Evolutionary conservation across 2,113 vertebrate species (phyloP).

Genomic region (Eulemur rufifrons): DNA sequence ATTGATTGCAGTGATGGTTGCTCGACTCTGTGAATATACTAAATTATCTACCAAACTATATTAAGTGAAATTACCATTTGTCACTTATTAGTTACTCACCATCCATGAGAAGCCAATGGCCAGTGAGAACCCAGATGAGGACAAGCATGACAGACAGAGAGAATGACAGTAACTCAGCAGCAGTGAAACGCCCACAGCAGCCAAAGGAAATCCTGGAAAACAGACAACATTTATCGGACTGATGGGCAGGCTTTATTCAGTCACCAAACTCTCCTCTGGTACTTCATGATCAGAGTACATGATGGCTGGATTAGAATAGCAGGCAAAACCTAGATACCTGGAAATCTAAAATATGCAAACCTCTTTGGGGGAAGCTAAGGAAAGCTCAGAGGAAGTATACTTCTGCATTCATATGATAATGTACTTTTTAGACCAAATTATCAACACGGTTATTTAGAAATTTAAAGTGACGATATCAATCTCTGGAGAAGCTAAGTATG

Average conservation of each 20-base stretch:
- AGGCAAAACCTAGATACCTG: neutral
- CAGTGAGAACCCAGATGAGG: constrained; percentile 99
- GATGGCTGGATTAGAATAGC: neutral
- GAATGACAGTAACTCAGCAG: constrained; percentile 97
- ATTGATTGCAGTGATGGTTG: neutral
- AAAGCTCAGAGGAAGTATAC: neutral
- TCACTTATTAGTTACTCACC: constrained; percentile 85
- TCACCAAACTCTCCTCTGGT: constrained; percentile 32
- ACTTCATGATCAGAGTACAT: neutral
- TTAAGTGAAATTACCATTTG: neutral
- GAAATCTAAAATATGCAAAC: neutral
- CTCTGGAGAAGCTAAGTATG: neutral
- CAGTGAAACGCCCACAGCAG: constrained; percentile 98
- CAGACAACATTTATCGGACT: constrained; percentile 31
- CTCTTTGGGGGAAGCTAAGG: neutral
- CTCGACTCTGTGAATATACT: neutral
- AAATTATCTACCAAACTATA: neutral
- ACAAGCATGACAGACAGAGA: constrained; percentile 98
- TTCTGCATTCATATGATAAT: neutral
- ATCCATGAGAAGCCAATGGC: constrained; percentile 99
- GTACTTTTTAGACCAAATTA: constrained; percentile 3
- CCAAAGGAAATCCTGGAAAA: constrained; percentile 97
- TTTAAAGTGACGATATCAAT: neutral
- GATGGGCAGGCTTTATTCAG: constrained; percentile 10
- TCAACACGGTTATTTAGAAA: neutral